Conservation (phyloP, 2,797 vertebrate genomes). For the Emys orbicularis region DNA sequence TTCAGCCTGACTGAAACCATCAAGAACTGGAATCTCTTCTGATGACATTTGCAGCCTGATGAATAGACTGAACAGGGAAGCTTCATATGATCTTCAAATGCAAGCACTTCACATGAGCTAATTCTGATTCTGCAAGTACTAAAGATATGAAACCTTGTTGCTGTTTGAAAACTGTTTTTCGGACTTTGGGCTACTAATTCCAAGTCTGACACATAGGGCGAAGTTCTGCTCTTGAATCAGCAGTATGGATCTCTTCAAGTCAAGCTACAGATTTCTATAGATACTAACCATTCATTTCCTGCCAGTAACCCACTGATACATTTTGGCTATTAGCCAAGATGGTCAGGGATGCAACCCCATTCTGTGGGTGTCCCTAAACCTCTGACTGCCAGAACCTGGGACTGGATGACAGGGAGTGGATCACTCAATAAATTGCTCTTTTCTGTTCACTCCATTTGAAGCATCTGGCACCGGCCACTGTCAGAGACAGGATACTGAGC, state of each 20-base stretch:
- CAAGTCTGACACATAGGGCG: fast-evolving
- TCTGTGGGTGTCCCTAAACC: neutral
- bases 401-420: neutral
- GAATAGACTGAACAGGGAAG: fast-evolving
- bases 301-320: neutral
- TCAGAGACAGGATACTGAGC: neutral
- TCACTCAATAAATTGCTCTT: neutral
- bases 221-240: neutral
- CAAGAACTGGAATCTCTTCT: conserved; percentile 20
- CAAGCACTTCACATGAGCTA: fast-evolving
- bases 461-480: neutral
- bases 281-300: fast-evolving
- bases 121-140: neutral
- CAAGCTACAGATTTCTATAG: neutral
- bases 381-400: neutral
- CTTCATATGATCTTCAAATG: neutral
- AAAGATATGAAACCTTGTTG: neutral
- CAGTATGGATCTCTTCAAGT: fast-evolving
- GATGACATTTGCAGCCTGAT: conserved; percentile 36
- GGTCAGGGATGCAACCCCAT: neutral
- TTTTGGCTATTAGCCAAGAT: neutral
- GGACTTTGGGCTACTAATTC: neutral
- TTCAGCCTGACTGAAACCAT: neutral
- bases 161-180: neutral
- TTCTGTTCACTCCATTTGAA: neutral